Evolutionary conservation across 2,113 vertebrate species (phyloP).

Genomic region (Microcebus jonahi): DNA sequence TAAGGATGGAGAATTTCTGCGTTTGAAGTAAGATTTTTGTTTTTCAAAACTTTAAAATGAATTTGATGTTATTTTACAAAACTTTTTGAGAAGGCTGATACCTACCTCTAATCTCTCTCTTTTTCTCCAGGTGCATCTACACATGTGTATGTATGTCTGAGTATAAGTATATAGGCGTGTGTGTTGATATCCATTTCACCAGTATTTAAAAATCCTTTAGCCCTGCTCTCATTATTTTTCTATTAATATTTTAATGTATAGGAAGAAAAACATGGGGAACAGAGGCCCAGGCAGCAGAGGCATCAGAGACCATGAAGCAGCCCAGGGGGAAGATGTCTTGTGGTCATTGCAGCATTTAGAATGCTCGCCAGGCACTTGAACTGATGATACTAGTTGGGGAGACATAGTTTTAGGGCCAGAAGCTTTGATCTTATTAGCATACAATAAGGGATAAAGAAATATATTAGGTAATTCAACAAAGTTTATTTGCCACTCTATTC

Average conservation of each 20-base stretch:
- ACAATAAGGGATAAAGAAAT: not conserved
- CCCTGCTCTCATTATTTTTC: not conserved
- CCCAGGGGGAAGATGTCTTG: not conserved
- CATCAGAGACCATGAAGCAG: not conserved
- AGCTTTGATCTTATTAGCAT: not conserved
- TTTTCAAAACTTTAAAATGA: not conserved
- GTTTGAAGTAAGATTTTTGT: not conserved
- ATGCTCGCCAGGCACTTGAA: fast-evolving
- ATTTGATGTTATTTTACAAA: not conserved
- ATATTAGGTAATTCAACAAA: not conserved
- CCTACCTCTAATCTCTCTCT: not conserved
- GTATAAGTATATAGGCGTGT: fast-evolving
- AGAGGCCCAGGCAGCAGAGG: not conserved
- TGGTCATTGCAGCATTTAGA: not conserved
- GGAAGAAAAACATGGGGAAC: not conserved
- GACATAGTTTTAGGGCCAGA: too few relatives aligned
- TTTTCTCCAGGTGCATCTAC: too few relatives aligned
- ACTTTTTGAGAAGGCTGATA: not conserved
- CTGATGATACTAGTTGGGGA: not conserved
- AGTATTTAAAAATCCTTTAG: not conserved
- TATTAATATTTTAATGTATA: not conserved
- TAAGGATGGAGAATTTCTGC: not conserved
- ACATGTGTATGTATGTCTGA: too few relatives aligned
- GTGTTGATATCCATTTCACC: not conserved
- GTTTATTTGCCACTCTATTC: not conserved